Base-by-base conservation (phyloP, 2,113 vertebrate genomes). In the Gulo gulo region DNA sequence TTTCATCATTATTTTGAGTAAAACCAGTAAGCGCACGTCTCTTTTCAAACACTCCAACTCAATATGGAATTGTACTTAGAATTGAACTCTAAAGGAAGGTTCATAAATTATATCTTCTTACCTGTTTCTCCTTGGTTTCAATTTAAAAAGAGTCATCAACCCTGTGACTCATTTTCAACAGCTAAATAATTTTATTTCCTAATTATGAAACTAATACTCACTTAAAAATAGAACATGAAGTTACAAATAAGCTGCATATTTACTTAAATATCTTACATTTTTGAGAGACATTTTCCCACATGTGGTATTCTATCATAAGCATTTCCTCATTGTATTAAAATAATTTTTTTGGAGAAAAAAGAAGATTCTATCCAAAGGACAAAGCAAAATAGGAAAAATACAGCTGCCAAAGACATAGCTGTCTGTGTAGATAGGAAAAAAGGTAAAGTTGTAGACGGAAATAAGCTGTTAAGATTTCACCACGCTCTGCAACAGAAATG, bases 401-500 rank as follows among this genome's bases (percentile, higher is more conserved):
- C 10, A 88, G 39, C 26, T 61, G 45, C 11, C 15, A 26, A 59
- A 36, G 82, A 93, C 91, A 89, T 52, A 57, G 7, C 34, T 90
- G 7, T 71, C 8, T 39, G 7, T 89, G 31, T 91, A 85, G 63
- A 34, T 12, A 76, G 39, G 4, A 95, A 23, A 93, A 2, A 90
- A 76, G 34, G 55, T 94, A 69, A 93, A 61, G 34, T 39, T 94
- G 39, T 91, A 89, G 36, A 59, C 39, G 23, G 63, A 94, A 97
- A 92, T 94, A 91, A 90, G 57, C 39, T 94, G 95, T 97, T 92
- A 96, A 88, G 91, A 78, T 94, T 97, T 97, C 97, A 98, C 97
- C 95, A 96, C 92, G 47, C n/a, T 81, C 81, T 73, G 88, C 69
- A 94, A 94, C 50, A 74, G 85, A 61, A 97, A 96, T 94, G 52